A percentile compares a stretch with the other conserved stretches of the same genome.
These are phyloP conservation scores for Rhadinocentrus ornatus DNA, from an alignment of 2,797 vertebrate species.

Conservation along the genomic window DNA sequence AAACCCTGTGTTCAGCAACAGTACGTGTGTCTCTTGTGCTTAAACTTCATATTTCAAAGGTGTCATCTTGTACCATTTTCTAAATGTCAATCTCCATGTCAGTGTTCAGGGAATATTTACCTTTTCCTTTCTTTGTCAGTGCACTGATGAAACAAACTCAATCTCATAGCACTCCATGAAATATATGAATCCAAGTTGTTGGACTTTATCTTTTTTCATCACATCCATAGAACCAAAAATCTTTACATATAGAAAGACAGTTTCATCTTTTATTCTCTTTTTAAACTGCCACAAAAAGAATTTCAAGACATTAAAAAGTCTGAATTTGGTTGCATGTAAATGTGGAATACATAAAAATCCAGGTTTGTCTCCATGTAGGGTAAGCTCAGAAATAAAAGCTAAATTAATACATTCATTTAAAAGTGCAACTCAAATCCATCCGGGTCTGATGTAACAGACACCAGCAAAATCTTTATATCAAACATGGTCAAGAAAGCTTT, in stretches of 20 bases:
- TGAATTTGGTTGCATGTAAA: neutral
- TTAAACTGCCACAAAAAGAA: neutral
- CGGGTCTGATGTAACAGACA: neutral
- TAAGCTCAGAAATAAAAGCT: neutral
- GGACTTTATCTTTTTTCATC: neutral
- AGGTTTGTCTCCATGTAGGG: neutral
- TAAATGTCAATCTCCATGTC: neutral
- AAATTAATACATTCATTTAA: neutral
- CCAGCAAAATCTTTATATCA: neutral
- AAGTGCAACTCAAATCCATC: neutral
- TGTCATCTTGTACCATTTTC: neutral
- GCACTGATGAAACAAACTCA: neutral
- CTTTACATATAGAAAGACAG: neutral
- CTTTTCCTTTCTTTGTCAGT: neutral
- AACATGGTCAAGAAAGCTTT: neutral
- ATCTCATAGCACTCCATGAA: neutral
- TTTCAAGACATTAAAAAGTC: neutral
- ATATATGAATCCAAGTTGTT: neutral
- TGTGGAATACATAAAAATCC: neutral
- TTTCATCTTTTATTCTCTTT: neutral
- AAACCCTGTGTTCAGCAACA: neutral
- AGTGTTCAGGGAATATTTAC: neutral
- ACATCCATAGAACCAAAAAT: neutral
- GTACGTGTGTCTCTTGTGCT: neutral
- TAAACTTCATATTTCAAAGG: conserved; percentile 1